A percentile compares a stretch with the other conserved stretches of the same genome.
These are phyloP conservation scores for Psittacula echo DNA, from an alignment of 2,797 vertebrate genomes.

Conservation along the genomic window DNA sequence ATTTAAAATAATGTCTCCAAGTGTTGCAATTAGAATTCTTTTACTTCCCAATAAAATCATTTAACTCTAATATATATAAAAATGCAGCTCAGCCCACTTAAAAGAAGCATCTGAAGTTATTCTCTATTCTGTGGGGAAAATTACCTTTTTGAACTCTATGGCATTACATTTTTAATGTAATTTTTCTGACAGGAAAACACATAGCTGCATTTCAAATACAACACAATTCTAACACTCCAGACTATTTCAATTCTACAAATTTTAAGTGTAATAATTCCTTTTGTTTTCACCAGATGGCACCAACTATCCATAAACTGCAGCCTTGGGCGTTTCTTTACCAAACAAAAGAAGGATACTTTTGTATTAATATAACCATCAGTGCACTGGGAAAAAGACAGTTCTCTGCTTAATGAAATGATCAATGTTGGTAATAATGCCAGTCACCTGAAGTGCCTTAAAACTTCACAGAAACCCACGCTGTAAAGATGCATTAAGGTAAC, in stretches of 20 bases:
- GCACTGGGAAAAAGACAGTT: neutral
- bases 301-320: neutral
- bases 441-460: neutral
- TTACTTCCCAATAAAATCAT: neutral
- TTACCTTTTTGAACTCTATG: neutral
- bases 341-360: neutral
- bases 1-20: neutral
- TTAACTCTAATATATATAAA: neutral
- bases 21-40: neutral
- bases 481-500: neutral
- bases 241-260: neutral
- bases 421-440: neutral
- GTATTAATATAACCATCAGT: neutral
- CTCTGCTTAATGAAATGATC: neutral
- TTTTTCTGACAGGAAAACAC: neutral
- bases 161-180: neutral
- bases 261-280: neutral
- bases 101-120: neutral
- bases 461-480: neutral
- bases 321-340: neutral
- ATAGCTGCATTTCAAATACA: neutral
- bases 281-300: slow-evolving; percentile 51
- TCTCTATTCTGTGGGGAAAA: neutral
- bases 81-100: neutral
- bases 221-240: neutral